Base-by-base conservation (phyloP, 2,888 invertebrate genomes). In the Syrphus vitripennis region DNA sequence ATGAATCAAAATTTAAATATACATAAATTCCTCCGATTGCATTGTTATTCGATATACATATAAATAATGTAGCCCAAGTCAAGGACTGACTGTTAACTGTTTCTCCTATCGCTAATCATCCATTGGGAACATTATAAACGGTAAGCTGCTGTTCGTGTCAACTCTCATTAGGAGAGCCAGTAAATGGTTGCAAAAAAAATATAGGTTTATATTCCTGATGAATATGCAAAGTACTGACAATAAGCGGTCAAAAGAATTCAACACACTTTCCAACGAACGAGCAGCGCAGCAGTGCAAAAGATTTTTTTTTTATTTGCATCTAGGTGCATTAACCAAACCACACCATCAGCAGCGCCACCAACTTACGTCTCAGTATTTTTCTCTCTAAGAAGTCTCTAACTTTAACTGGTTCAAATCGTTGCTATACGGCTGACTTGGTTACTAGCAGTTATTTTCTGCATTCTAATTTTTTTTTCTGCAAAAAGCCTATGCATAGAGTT, bases 141-240 rank as follows among this genome's bases (percentile, higher is more conserved):
- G 69, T 70, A 53, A 61, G 57, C 59, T 69, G 70, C 70, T 53
- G 70, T 77, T 50, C 61, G 59, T 48, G 77, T 61, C 77, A 61
- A 21, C 16, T 70, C 61, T 77, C 59, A 77, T 77, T 70, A 77
- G 31, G 48, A 76, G 69, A 50, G 31, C 48, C 1, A 61, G 14
- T n/a, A n/a, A n/a, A n/a, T n/a, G n/a, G n/a, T 31, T 53, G 19
- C 31, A 57, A 31, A 34, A 7, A 37, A 3, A 6, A 50, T 50
- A 19, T 57, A 42, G 37, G 45, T 34, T 48, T 31, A n/a, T 31
- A 4, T 16, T 3, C 7, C 5, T 4, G 16, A 3, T 3, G 1
- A 16, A 5, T 59, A 59, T 59, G 63, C 42, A 45, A 42, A 45
- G 10, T 10, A 63, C 45, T 50, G 67, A 65, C 63, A 63, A 26